These are phyloP conservation scores for Dipodomys spectabilis DNA, from an alignment of 2,113 vertebrate genomes.

Conservation along the genomic window DNA sequence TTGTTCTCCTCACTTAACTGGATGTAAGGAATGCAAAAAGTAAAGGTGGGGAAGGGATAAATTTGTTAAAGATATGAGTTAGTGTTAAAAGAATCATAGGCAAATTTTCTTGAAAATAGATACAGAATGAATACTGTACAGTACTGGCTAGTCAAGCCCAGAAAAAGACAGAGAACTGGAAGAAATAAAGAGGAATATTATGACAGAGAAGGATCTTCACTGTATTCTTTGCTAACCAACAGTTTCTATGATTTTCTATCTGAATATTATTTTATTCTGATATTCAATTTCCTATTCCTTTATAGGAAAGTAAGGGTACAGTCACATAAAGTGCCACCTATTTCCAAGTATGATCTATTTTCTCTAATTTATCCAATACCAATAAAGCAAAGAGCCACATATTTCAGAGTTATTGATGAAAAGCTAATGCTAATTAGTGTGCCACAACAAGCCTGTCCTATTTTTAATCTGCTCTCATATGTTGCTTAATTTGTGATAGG, in stretches of 20 bases:
- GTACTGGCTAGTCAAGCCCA: background rate
- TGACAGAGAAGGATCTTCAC: background rate
- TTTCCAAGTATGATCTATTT: constrained; percentile 24
- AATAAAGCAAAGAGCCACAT: constrained; percentile 13
- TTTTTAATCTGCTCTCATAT: constrained; percentile 59
- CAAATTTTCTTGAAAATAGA: constrained; percentile 28
- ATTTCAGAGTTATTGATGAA: constrained; percentile 54
- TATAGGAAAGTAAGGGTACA: background rate
- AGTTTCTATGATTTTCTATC: constrained; percentile 45
- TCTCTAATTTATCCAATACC: constrained; percentile 16
- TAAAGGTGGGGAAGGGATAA: background rate
- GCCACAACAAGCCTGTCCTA: constrained; percentile 35
- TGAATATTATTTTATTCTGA: background rate
- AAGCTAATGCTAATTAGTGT: constrained; percentile 63
- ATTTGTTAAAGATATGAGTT: constrained; percentile 43
- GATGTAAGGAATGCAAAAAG: background rate
- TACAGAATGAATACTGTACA: background rate
- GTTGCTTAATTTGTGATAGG: constrained; percentile 61
- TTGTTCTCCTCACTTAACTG: background rate
- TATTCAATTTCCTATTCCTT: constrained; percentile 24
- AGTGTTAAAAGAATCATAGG: fast-evolving
- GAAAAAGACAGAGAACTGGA: constrained; percentile 19
- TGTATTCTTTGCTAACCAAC: background rate
- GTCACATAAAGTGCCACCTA: background rate
- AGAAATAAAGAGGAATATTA: background rate